A percentile compares a stretch with the other conserved stretches of the same genome.
Evolutionary conservation across 2,888 invertebrate species (phyloP).

Genomic region (Anticlea derivata): DNA sequence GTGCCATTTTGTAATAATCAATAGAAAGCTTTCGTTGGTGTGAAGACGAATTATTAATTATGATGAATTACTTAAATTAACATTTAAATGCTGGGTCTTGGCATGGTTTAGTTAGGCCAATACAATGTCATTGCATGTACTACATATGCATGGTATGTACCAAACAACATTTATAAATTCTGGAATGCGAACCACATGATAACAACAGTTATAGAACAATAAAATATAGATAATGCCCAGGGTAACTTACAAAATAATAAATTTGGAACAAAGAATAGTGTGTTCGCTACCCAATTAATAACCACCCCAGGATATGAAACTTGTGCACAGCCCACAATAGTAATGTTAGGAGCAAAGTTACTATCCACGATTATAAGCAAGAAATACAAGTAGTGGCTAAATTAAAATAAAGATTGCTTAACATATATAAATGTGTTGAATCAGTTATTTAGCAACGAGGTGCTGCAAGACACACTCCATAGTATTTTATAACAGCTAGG

Average conservation of each 20-base stretch:
- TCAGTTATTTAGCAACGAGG: too few relatives aligned
- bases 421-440: too few relatives aligned
- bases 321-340: not conserved
- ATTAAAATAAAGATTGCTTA: too few relatives aligned
- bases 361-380: too few relatives aligned
- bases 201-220: not conserved
- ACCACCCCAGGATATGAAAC: not conserved
- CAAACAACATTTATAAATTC: not conserved
- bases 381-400: too few relatives aligned
- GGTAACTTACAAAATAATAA: not conserved
- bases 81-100: conserved; percentile 47
- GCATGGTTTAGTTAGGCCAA: conserved; percentile 18
- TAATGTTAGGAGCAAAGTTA: too few relatives aligned
- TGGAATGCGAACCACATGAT: conserved; percentile 11
- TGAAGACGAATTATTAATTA: not conserved
- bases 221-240: not conserved
- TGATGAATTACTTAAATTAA: conserved; percentile 31
- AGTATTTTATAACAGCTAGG: not conserved
- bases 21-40: not conserved
- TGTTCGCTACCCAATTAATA: too few relatives aligned
- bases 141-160: too few relatives aligned
- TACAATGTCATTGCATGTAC: not conserved
- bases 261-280: too few relatives aligned
- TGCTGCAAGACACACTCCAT: not conserved
- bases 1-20: conserved; percentile 2